Evolutionary conservation across 2,797 vertebrate genomes (phyloP), one percentile per base, ranked within the genome.

Genomic region (Rachycentron canadum): DNA sequence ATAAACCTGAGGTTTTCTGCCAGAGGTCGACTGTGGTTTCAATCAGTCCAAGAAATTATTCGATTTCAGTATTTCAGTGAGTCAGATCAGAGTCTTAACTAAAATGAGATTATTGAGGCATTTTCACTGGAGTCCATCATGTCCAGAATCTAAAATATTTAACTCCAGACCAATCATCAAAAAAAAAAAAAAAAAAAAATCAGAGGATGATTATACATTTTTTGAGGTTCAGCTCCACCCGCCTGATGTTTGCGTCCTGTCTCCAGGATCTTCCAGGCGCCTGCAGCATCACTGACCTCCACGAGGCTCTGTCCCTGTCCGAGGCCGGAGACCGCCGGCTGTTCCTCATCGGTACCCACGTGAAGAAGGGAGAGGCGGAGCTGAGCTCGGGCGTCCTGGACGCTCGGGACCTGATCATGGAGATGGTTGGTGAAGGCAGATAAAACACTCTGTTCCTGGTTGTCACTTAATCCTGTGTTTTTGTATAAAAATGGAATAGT

Each of bases 281-380:
- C 19, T 95, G 94, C 75, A 85, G 93, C 83, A 97, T 99, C 93
- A 95, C 96, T 0, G 97, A 99, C 64, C 95, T 99, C 80, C 96
- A 97, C 0, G 97, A 97, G 0, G 95, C 95, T 8, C 91, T 97
- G 91, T 91, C 88, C 0, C 94, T 97, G 72, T 95, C 93, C 0
- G 95, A 96, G 41, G 88, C 95, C 2, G 97, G 97, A 1, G 96
- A 97, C 0, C 71, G 97, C 49, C 96, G 91, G 88, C 68, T 99
- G 89, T 98, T 96, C 92, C 92, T 99, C 88, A 97, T 99, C 69
- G 95, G 96, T 25, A 98, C 97, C 4, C 88, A 95, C 0, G 94
- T 93, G 83, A 94, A 81, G 88, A 94, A 87, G 71, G 95, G 95
- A 0, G 92, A 88, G 67, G 80, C 86, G 0, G 94, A 93, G 91